A percentile compares a stretch with the other conserved stretches of the same genome.
Conservation (phyloP, 1,140 invertebrate species). For the Lordiphosa mommai region DNA sequence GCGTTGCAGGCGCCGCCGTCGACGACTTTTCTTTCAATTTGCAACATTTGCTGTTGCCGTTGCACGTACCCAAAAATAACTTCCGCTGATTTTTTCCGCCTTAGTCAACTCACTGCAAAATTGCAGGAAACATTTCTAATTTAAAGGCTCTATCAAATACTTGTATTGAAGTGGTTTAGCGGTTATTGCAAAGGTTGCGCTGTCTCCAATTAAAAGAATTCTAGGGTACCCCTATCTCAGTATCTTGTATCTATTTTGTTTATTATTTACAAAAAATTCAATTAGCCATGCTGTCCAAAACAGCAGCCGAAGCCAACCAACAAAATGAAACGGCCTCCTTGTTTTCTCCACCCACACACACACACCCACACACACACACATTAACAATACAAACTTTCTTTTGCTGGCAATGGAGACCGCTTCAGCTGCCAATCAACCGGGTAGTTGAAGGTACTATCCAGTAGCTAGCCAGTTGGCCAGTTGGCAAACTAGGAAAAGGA, state of each 20-base stretch:
- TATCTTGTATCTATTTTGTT: slow-evolving; percentile 29
- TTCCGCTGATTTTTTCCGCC: slow-evolving; percentile 64
- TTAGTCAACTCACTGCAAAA: slow-evolving; percentile 35
- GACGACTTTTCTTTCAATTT: slow-evolving; percentile 71
- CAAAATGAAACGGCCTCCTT: not conserved
- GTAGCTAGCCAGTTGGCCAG: not conserved
- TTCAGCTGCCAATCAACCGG: slow-evolving; percentile 60
- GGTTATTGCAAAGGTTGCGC: slow-evolving; percentile 29
- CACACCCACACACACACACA: no score
- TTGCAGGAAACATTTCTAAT: slow-evolving; percentile 69
- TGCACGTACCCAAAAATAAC: slow-evolving; percentile 72
- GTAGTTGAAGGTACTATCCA: not conserved
- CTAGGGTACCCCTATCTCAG: not conserved
- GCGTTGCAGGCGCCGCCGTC: slow-evolving; percentile 7
- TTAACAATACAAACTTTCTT: slow-evolving; percentile 70
- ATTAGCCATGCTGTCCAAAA: slow-evolving; percentile 66
- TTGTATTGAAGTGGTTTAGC: slow-evolving; percentile 12
- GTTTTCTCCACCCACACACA: slow-evolving; percentile 19
- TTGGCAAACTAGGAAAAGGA: slow-evolving; percentile 9
- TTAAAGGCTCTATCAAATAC: slow-evolving; percentile 41
- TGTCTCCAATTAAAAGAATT: not conserved
- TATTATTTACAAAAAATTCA: slow-evolving; percentile 69
- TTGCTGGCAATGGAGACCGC: not conserved
- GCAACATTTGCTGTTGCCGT: slow-evolving; percentile 63
- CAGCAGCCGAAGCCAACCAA: slow-evolving; percentile 39